These are phyloP conservation scores for Mustela lutreola DNA, from an alignment of 2,113 vertebrate species.

Conservation along the genomic window DNA sequence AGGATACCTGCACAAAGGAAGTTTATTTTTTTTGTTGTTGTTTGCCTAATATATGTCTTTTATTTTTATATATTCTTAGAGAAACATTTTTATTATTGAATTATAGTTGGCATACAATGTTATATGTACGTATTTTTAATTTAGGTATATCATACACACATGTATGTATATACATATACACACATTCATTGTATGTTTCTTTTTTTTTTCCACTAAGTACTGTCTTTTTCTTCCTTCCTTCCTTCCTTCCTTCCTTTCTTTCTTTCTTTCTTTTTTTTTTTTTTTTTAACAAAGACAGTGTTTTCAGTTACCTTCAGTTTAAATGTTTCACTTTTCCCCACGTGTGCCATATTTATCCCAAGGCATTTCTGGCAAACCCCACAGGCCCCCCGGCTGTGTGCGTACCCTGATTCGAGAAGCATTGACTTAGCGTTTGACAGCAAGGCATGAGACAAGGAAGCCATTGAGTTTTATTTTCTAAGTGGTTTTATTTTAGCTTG, in stretches of 20 bases:
- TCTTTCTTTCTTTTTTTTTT: background rate
- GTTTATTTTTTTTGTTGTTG: background rate
- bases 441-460: background rate
- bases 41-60: background rate
- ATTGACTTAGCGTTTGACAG: background rate
- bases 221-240: background rate
- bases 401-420: background rate
- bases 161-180: background rate
- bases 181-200: background rate
- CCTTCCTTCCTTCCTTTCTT: background rate
- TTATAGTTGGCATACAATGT: background rate
- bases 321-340: background rate
- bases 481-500: slow-evolving; percentile 36
- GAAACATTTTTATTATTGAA: background rate
- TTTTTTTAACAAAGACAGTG: background rate
- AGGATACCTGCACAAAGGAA: slow-evolving; percentile 30
- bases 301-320: background rate
- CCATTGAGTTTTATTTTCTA: background rate
- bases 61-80: background rate
- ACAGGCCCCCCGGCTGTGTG: too few relatives aligned
- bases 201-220: background rate
- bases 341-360: background rate
- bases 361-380: background rate
- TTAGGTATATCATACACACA: background rate
- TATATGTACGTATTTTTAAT: background rate